Evolutionary conservation across 2,113 vertebrate genomes (phyloP), one percentile per base, ranked within the genome.

Genomic region (Ariopsis seemanni): DNA sequence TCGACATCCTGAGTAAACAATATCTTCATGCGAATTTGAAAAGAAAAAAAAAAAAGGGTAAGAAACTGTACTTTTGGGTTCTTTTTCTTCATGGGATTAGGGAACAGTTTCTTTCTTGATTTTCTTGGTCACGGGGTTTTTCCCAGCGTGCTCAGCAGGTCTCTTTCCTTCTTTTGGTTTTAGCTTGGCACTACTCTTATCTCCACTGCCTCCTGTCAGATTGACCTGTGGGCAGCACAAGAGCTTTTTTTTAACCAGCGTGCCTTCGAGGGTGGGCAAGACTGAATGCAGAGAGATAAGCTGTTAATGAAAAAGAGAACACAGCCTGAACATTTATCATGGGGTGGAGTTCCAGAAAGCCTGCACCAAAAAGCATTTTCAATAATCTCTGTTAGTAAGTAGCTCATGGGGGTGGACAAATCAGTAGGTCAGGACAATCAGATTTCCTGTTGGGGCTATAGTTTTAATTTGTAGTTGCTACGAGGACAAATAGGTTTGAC

Each of bases 181-280:
- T 87, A 90, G 84, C 90, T 93, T 89, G 92, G 88, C 55, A 67
- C 89, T 91, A 91, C 48, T 89, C 79, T 87, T 90, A 87, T 88
- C 87, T 81, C 88, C 92, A 63, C 89, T 89, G 67, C n/a, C 86
- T 87, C 90, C 53, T 81, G 83, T 84, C 63, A 57, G 87, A 90
- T 91, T 92, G 84, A 93, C 94, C 95, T 96, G 94, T 89, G 92
- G 93, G 94, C 88, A 95, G 92, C 89, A 91, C 86, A 89, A 94
- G 89, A 93, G 92, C 85, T 92, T 42, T 58, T 58, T 79, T 91
- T 85, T 91, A 90, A 93, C 83, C 89, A 50, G 55, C 11, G 5
- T 7, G 57, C 22, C 27, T 81, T 62, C 42, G 79, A 82, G 58
- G 11, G 18, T 1, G 53, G 34, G 57, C 69, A 27, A 85, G 30